phyloP scores from a whole-genome alignment of 1,140 invertebrate species.

The Bombus confusus region DNA sequence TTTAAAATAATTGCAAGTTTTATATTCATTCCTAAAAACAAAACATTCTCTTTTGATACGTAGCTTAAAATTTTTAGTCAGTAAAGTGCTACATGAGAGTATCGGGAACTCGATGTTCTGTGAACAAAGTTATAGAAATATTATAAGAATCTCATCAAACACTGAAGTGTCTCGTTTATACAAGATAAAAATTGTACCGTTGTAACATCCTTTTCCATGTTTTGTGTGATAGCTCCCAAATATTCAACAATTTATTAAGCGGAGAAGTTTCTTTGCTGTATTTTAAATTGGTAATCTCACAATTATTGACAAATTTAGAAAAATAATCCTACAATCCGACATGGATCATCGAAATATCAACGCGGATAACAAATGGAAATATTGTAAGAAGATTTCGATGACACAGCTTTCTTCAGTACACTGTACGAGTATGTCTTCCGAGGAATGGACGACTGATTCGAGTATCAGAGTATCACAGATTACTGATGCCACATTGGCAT shows the following conservation, averaged over 20 bases:
- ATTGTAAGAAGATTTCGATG: conserved; percentile 4
- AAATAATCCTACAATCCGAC: not conserved
- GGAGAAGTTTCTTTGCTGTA: not conserved
- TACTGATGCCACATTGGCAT: conserved; percentile 28
- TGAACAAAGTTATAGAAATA: too few relatives aligned
- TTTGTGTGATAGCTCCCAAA: not conserved
- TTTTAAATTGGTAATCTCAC: not conserved
- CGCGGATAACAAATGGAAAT: not conserved
- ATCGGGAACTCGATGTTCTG: too few relatives aligned
- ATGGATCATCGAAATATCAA: not conserved
- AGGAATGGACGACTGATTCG: conserved; percentile 23
- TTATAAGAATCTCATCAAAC: not conserved
- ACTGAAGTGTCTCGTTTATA: not conserved
- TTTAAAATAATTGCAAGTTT: too few relatives aligned
- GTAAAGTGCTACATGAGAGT: too few relatives aligned
- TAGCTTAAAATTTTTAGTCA: too few relatives aligned
- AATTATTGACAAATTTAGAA: not conserved
- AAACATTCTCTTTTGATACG: too few relatives aligned
- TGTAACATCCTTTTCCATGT: not conserved
- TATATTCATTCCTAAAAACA: too few relatives aligned
- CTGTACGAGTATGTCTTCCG: not conserved
- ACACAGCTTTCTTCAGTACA: conserved; percentile 14
- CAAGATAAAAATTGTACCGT: not conserved
- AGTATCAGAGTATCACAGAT: not conserved
- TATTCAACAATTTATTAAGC: not conserved